Base-by-base conservation (phyloP, 2,888 invertebrate species). In the Mythimna ferrago region DNA sequence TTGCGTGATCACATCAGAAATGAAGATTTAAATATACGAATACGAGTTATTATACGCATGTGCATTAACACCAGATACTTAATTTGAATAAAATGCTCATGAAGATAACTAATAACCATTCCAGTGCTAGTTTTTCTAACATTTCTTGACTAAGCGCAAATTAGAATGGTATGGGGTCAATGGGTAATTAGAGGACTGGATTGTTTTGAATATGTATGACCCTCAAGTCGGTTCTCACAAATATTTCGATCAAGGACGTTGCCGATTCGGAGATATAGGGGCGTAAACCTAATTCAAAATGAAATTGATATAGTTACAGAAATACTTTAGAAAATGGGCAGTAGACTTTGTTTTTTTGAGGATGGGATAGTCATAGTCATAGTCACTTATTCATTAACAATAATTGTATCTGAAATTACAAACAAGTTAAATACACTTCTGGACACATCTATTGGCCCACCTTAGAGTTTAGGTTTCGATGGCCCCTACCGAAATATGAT, bases 121-220 rank as follows among this genome's bases (percentile, higher is more conserved):
- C 10, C 56, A 44, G 61, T 53, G 56, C 35, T 10, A 56, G 60
- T 68, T 67, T 69, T 76, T 76, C 19, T 53, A 61, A 21, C 64
- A 62, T 57, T 32, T n/a, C 10, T 38, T 10, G 44, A 57, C 57
- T 80, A 65, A 57, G 21, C 32, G 38, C 16, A 48, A 61, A 61
- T 68, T 73, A 63, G 35, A 44, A 63, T 35, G 66, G 80, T 66
- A 77, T 73, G 72, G 41, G 75, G 67, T 56, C 21, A 64, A 41
- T 54, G 48, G 3, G 57, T 61, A 57, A 67, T 44, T 73, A 57
- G 21, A 53, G 21, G 16, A 16, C 9, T 51, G 54, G 35, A 56
- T 80, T 68, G 53, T 16, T 57, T 76, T 78, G 76, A 75, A 78
- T 80, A 78, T 80, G 58, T 61, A 80, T 78, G 68, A 78, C 68